phyloP scores from a whole-genome alignment of 2,797 vertebrate genomes.

The Tragopan temminckii region DNA sequence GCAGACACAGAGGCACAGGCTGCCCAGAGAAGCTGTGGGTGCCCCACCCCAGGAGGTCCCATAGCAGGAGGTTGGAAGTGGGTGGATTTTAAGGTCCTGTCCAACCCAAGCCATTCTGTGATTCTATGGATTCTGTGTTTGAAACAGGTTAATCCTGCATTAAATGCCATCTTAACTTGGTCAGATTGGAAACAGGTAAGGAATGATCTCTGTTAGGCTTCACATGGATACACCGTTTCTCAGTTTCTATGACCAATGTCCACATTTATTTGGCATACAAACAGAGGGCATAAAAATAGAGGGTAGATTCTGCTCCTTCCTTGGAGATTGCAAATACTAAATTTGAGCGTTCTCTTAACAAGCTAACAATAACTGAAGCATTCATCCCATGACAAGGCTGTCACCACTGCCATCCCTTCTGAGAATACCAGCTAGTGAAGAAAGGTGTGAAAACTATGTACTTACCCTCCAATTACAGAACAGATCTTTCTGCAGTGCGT shows the following conservation, averaged over 20 bases:
- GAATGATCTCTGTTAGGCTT: not conserved
- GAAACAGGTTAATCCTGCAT: not conserved
- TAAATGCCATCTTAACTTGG: not conserved
- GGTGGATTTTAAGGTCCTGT: not conserved
- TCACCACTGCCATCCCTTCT: not conserved
- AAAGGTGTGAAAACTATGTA: conserved; percentile 23
- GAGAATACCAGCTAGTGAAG: not conserved
- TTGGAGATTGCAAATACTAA: not conserved
- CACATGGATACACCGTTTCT: not conserved
- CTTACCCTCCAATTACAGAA: conserved; percentile 25
- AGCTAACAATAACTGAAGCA: not conserved
- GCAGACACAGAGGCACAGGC: too few relatives aligned
- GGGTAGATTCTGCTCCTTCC: not conserved
- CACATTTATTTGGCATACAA: not conserved
- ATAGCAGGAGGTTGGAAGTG: too few relatives aligned
- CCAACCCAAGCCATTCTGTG: not conserved
- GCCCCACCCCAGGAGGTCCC: too few relatives aligned
- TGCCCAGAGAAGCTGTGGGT: too few relatives aligned
- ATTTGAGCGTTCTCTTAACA: not conserved
- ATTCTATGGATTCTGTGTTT: not conserved
- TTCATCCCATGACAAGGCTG: not conserved
- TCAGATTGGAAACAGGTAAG: not conserved
- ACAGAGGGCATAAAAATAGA: not conserved
- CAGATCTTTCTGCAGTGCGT: not conserved
- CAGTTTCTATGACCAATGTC: not conserved